Base-by-base conservation (phyloP, 2,113 vertebrate species). In the Turnix velox region DNA sequence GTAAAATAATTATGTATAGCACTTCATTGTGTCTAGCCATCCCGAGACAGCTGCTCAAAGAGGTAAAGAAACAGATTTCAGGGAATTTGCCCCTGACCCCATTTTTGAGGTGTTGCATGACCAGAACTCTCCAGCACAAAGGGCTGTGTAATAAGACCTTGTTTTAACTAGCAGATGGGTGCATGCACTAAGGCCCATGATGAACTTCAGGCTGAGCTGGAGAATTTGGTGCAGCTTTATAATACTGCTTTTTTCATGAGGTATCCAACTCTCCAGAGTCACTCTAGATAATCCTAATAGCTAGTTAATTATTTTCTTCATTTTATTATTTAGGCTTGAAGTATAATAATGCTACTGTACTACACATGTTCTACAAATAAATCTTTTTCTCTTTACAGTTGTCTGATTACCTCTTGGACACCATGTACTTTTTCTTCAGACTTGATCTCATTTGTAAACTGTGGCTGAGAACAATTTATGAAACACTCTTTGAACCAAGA, bases 401-500 rank as follows among this genome's bases (percentile, higher is more conserved):
- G 79, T 84, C 63, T 83, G 87, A 88, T 92, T 89, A 63, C 45
- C 52, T 94, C 81, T 94, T 80, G 73, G 81, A 86, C 35, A 43
- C 73, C 28, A 61, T 52, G 52, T 88, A 92, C 49, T 81, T 96
- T 85, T 94, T 43, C 71, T 92, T 92, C 92, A 72, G 78, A 91
- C 31, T 46, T 1, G 6, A 62, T 83, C 77, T 92, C 79, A 80
- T 78, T 92, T 94, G 59, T 80, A 94, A 96, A 69, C 63, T 57
- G 33, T 43, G 37, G 31, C 48, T 93, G 54, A 86, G 73, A 91
- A 96, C 72, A 73, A 93, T 80, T 95, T 88, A 90, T 90, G 89
- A 90, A 95, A 78, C 46, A 37, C n/a, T 35, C 59, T 92, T 95
- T 93, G 84, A 94, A 94, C 35, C 55, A 80, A 90, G 46, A 88